Percentiles rank a stretch among this genome's conserved stretches.
Evolutionary conservation across 1,140 invertebrate species (phyloP).

Genomic region (Coelopa frigida): DNA sequence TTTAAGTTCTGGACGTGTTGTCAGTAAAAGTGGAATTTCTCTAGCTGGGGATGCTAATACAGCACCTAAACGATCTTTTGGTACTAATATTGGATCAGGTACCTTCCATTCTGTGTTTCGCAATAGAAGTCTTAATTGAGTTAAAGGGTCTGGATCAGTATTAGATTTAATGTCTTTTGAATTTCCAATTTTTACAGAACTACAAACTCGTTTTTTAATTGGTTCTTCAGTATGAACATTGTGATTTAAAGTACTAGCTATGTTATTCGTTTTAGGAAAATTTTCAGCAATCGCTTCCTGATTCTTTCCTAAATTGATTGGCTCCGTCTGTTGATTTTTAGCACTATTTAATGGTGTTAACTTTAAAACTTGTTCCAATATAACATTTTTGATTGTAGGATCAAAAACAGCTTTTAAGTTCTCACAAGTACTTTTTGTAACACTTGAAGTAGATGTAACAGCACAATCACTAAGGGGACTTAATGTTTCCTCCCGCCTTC

Average conservation of each 20-base stretch:
- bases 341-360: constrained; percentile 23
- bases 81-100: constrained; percentile 72
- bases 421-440: no score
- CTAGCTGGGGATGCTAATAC: constrained; percentile 63
- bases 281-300: no score
- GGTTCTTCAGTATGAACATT: constrained; percentile 55
- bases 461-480: constrained; percentile 38
- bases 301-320: constrained; percentile 57
- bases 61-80: constrained; percentile 61
- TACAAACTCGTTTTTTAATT: constrained; percentile 48
- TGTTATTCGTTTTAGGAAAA: no score
- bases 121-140: constrained; percentile 65
- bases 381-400: constrained; percentile 41
- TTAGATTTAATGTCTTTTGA: constrained; percentile 18
- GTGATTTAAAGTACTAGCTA: no score
- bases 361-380: constrained; percentile 40
- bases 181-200: constrained; percentile 15
- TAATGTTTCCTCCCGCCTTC: constrained; percentile 43
- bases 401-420: no score
- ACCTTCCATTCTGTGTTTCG: constrained; percentile 60
- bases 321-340: constrained; percentile 51
- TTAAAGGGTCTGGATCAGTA: constrained; percentile 56
- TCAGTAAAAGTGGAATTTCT: constrained; percentile 67
- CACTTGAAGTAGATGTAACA: constrained; percentile 36
- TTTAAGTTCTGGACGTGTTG: constrained; percentile 60